Evolutionary conservation across 2,888 invertebrate species (phyloP), one percentile per base, ranked within the genome.

Genomic region (Meliscaeva auricollis): DNA sequence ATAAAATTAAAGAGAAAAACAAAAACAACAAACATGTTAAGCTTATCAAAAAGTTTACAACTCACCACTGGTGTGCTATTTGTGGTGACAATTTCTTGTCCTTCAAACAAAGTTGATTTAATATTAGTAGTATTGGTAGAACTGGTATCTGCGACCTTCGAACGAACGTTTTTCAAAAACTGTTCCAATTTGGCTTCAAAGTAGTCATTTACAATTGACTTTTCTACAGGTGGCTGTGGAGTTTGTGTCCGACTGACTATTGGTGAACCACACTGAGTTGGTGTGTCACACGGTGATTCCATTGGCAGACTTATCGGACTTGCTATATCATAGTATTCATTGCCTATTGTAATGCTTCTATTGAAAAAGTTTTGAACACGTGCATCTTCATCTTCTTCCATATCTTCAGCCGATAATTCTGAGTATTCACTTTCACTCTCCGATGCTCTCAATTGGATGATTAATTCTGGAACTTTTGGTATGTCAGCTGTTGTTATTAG

Each of bases 131-230:
- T 17, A 17, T 8, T 7, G n/a, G n/a, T n/a, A n/a, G n/a, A n/a
- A n/a, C n/a, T 5, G 35, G 5, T 20, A 15, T 87, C 73, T 11
- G 81, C 75, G 26, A 90, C 87, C 76, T 90, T 90, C 5, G 89
- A 90, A 9, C 91, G 90, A 13, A 89, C 90, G 50, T 89, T 90
- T 87, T 90, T 91, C 0, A 91, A 88, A 62, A 90, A 91, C 70
- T 90, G 89, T 73, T 91, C 91, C 32, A 91, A 87, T 80, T 91
- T 90, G 38, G 89, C 89, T 72, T 91, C 89, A 44, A 91, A 92
- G 46, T 88, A 87, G 56, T 90, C 90, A 73, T 89, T 90, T 1
- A 89, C 88, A 48, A 88, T 85, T 1, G 88, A 88, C 30, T 90
- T 88, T 7, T 76, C 79, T 0, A 74, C 73, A 60, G 52, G 7